Conservation (phyloP, 2,113 vertebrate species). For the Himantopus leucocephalus region DNA sequence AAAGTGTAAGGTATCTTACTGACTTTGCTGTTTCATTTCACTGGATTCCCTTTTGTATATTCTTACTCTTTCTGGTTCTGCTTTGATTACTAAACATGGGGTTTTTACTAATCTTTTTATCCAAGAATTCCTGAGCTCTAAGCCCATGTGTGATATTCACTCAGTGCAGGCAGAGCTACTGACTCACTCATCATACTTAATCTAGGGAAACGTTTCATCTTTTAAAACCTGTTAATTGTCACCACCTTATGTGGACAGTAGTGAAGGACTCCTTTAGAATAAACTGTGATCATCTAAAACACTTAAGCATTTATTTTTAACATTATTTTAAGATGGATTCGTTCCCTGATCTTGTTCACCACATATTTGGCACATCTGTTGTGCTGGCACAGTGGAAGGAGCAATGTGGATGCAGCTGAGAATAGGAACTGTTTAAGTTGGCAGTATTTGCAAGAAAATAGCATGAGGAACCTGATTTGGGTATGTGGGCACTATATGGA, state of each 20-base stretch:
- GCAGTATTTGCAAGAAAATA: neutral
- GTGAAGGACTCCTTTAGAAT: neutral
- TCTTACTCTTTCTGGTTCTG: neutral
- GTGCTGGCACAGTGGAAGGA: neutral
- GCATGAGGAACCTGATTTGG: neutral
- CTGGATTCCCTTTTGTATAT: neutral
- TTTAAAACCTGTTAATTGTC: neutral
- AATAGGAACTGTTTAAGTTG: neutral
- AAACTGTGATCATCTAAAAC: neutral
- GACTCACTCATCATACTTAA: neutral
- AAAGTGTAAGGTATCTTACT: neutral
- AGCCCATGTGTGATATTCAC: neutral
- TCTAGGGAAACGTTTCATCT: neutral
- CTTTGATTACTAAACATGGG: neutral
- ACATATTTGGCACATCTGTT: neutral
- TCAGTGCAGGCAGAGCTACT: neutral
- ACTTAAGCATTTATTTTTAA: neutral
- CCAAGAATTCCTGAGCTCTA: neutral
- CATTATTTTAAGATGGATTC: neutral
- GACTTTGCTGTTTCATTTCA: neutral
- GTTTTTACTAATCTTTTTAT: neutral
- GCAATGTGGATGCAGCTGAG: neutral
- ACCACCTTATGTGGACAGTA: accelerated
- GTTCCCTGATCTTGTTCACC: neutral
- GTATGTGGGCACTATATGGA: neutral